Evolutionary conservation across 2,888 invertebrate genomes (phyloP).

Genomic region (Phalangium opilio): DNA sequence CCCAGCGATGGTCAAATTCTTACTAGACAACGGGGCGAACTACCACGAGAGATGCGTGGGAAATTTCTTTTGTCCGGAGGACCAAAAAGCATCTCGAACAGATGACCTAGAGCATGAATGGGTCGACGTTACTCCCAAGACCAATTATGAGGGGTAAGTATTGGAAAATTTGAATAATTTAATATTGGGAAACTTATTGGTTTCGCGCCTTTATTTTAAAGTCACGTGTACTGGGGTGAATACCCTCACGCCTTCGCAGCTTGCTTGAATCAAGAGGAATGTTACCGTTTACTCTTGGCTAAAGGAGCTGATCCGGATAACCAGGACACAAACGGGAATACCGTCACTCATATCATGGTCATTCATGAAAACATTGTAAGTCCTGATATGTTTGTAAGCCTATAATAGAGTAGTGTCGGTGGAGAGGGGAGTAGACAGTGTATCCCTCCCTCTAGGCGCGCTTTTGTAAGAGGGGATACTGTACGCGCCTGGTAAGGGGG

Average conservation of each 20-base stretch:
- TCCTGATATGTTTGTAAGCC: no score
- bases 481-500: no score
- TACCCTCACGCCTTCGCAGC: constrained; percentile 93
- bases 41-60: constrained; percentile 83
- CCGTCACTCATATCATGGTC: constrained; percentile 87
- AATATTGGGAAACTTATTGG: no score
- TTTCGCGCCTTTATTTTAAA: constrained; percentile 27
- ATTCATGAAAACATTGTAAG: constrained; percentile 77
- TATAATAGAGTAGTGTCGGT: no score
- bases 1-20: constrained; percentile 88
- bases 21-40: constrained; percentile 78
- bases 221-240: constrained; percentile 98
- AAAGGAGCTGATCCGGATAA: constrained; percentile 87
- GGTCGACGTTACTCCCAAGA: constrained; percentile 62
- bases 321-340: constrained; percentile 95
- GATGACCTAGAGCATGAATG: constrained; percentile 83
- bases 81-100: constrained; percentile 75
- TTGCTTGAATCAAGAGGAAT: constrained; percentile 91
- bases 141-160: constrained; percentile 66
- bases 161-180: no score
- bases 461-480: no score
- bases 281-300: constrained; percentile 80
- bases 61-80: constrained; percentile 94
- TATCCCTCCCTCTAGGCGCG: no score
- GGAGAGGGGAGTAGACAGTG: no score